Percentiles rank a stretch among this genome's conserved stretches.
Evolutionary conservation across 2,888 invertebrate species (phyloP).

Genomic region (Cyaniris semiargus): DNA sequence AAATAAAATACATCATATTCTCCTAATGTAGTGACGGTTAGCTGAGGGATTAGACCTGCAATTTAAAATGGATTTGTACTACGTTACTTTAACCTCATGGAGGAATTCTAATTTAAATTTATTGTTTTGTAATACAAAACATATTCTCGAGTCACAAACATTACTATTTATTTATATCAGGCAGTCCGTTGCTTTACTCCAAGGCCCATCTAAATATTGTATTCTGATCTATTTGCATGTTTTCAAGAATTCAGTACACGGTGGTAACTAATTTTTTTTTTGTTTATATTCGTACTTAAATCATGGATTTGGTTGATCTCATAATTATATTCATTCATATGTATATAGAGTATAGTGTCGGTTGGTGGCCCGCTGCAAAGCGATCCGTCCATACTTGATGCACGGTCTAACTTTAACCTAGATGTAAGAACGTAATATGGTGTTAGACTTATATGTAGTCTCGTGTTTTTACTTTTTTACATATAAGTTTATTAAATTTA

Average conservation of each 20-base stretch:
- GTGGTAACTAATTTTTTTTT: constrained; percentile 34
- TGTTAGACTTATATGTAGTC: not conserved
- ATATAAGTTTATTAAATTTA: constrained; percentile 5
- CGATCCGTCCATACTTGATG: constrained; percentile 24
- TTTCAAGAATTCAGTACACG: not conserved
- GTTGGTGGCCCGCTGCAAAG: constrained; percentile 46
- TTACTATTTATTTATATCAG: not conserved
- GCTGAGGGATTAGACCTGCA: not conserved
- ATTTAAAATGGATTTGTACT: not conserved
- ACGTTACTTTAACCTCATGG: not conserved
- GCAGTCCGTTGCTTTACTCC: not conserved
- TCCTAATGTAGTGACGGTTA: not conserved
- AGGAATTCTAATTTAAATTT: not conserved
- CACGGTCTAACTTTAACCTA: constrained; percentile 6
- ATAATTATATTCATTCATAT: constrained; percentile 49
- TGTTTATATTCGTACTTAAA: constrained; percentile 57
- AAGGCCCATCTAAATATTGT: not conserved
- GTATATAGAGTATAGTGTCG: constrained; percentile 36
- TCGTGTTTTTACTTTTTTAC: constrained; percentile 9
- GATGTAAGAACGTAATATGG: not conserved
- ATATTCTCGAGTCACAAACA: not conserved
- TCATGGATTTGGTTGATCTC: constrained; percentile 70
- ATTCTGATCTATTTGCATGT: not conserved
- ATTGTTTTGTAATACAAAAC: not conserved
- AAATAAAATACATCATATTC: not conserved